Evolutionary conservation across 2,797 vertebrate genomes (phyloP).

Genomic region (Heterohyrax brucei): DNA sequence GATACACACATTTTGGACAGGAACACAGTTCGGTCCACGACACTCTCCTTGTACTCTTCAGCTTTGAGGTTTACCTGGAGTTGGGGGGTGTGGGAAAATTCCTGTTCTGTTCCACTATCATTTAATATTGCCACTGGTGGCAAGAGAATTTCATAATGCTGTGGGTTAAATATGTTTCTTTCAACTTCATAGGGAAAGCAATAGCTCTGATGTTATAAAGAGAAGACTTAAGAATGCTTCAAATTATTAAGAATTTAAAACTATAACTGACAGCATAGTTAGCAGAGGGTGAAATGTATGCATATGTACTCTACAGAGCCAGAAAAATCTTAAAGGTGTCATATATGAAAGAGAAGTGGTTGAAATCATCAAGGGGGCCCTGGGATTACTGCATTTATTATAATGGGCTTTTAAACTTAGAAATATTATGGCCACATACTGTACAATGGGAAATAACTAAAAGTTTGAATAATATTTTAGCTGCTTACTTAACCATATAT

Average conservation of each 20-base stretch:
- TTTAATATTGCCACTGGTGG: not conserved
- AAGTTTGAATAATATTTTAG: slow-evolving; percentile 8
- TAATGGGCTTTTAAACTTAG: not conserved
- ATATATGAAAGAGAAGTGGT: not conserved
- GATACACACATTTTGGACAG: too few species aligned
- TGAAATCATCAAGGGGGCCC: too few species aligned
- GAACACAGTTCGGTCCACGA: too few species aligned
- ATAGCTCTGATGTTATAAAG: not conserved
- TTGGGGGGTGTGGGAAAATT: not conserved
- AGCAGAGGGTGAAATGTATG: not conserved
- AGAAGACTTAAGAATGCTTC: not conserved
- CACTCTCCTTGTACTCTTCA: not conserved
- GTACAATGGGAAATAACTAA: not conserved
- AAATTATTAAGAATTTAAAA: slow-evolving; percentile 43
- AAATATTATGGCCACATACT: not conserved
- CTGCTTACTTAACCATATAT: not conserved
- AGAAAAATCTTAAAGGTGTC: not conserved
- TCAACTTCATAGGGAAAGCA: not conserved
- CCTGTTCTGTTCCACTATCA: not conserved
- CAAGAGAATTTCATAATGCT: not conserved
- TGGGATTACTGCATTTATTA: not conserved
- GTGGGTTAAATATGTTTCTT: not conserved
- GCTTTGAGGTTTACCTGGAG: not conserved
- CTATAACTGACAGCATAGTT: not conserved
- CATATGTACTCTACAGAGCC: not conserved